A percentile compares a stretch with the other conserved stretches of the same genome.
These are phyloP conservation scores for Dryomyza anilis DNA, from an alignment of 2,888 invertebrate genomes.

Conservation along the genomic window DNA sequence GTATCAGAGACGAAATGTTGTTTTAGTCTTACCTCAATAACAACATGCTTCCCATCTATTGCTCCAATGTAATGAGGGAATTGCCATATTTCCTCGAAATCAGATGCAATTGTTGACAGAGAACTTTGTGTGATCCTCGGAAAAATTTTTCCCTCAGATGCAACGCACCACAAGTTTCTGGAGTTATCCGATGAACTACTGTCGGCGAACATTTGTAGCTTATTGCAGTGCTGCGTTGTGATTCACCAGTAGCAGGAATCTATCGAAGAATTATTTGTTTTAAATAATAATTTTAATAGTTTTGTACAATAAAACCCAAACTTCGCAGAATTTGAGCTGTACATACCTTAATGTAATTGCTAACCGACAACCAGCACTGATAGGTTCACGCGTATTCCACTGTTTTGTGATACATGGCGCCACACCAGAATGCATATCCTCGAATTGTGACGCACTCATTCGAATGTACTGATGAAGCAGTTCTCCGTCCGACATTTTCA, in stretches of 20 bases:
- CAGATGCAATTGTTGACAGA: neutral
- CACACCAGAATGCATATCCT: neutral
- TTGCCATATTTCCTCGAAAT: neutral
- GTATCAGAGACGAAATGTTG: too few species aligned
- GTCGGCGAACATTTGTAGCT: neutral
- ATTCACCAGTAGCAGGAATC: neutral
- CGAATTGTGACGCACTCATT: neutral
- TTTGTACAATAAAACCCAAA: neutral
- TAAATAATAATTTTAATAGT: neutral
- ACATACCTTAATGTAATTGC: neutral
- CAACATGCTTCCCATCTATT: too few species aligned
- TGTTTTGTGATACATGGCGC: neutral
- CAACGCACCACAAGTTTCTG: neutral
- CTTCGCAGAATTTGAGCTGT: too few species aligned
- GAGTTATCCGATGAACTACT: neutral
- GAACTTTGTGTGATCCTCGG: neutral
- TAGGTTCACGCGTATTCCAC: neutral
- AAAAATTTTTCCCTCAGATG: neutral
- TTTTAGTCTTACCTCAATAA: too few species aligned
- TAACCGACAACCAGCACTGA: neutral
- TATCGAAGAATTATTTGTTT: neutral
- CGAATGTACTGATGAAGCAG: neutral
- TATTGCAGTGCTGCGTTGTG: too few species aligned
- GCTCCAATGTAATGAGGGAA: neutral
- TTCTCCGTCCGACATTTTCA: neutral